A percentile compares a stretch with the other conserved stretches of the same genome.
phyloP scores from a whole-genome alignment of 2,113 vertebrate species.

The Actenoides hombroni region DNA sequence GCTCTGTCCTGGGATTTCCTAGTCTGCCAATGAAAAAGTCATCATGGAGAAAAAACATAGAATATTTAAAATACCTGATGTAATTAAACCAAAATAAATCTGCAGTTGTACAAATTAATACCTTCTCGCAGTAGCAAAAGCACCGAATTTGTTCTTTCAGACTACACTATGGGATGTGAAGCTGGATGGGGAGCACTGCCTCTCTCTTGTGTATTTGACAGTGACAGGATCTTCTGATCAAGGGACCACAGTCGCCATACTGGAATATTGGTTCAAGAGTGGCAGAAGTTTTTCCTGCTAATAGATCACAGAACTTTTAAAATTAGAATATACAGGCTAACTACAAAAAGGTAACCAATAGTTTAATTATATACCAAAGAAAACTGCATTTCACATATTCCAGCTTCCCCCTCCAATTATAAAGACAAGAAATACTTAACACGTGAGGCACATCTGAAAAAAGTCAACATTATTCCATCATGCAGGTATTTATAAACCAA shows the following conservation, averaged over 20 bases:
- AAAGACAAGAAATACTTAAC: background rate
- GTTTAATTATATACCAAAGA: background rate
- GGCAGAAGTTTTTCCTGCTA: background rate
- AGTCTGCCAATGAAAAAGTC: background rate
- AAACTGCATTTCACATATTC: background rate
- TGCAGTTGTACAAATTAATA: background rate
- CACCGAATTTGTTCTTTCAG: background rate
- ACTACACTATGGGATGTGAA: background rate
- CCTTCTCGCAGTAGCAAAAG: background rate
- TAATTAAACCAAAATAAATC: background rate
- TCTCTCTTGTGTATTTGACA: background rate
- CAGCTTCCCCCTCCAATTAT: background rate
- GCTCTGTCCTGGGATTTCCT: background rate
- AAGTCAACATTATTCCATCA: background rate
- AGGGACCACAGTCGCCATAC: fast-evolving
- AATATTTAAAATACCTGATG: background rate
- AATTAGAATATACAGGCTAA: background rate
- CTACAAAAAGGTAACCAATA: background rate
- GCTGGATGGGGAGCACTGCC: background rate
- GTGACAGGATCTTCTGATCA: background rate
- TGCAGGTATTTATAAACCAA: background rate
- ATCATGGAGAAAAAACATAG: background rate
- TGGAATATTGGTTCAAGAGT: background rate
- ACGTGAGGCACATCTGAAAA: background rate
- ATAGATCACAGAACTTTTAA: background rate